Percentiles rank a stretch among this genome's conserved stretches.
Evolutionary conservation across 2,113 vertebrate genomes (phyloP).

Genomic region (Megaceryle maxima): DNA sequence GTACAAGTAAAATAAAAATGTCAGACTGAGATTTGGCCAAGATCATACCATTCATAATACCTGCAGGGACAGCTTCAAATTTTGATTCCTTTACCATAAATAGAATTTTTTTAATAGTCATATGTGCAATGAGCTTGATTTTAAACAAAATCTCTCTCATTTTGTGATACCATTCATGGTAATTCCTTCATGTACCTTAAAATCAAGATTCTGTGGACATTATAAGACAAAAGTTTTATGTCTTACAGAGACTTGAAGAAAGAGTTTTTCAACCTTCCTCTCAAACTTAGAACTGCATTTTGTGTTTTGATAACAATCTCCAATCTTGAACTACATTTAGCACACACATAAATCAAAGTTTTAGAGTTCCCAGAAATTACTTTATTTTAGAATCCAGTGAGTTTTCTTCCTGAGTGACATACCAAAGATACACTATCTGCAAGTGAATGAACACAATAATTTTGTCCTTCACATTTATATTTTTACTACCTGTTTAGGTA

Average conservation of each 20-base stretch:
- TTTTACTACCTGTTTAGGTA: slow-evolving; percentile 71
- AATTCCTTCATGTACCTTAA: background rate
- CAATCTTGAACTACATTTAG: background rate
- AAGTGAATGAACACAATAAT: slow-evolving; percentile 6
- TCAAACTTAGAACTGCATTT: background rate
- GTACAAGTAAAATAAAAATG: background rate
- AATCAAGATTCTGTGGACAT: background rate
- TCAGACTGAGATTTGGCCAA: background rate
- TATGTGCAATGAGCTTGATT: background rate
- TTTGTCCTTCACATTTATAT: slow-evolving; percentile 23
- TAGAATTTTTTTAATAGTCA: background rate
- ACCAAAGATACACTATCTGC: background rate
- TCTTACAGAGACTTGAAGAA: background rate
- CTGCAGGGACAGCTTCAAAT: background rate
- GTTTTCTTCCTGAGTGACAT: background rate
- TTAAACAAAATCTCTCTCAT: background rate
- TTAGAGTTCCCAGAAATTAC: background rate
- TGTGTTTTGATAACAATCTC: background rate
- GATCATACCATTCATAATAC: background rate
- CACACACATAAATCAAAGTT: slow-evolving; percentile 15
- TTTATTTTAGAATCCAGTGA: slow-evolving; percentile 1
- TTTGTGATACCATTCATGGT: background rate
- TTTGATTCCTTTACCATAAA: background rate
- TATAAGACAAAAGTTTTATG: background rate
- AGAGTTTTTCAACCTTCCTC: background rate